These are phyloP conservation scores for Perdita meconis DNA, from an alignment of 2,888 invertebrate species.

Conservation along the genomic window DNA sequence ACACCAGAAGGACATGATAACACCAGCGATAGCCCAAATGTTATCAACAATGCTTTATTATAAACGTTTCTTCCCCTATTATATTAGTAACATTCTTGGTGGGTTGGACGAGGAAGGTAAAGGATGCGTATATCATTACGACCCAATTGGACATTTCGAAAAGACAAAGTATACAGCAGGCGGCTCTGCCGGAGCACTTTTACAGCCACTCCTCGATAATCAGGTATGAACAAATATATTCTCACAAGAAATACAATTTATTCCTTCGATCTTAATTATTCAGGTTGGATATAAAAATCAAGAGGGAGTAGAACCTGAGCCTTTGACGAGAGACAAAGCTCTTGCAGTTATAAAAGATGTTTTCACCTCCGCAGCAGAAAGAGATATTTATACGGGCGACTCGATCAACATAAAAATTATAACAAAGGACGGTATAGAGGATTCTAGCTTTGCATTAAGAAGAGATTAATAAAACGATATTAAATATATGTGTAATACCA, in stretches of 20 bases:
- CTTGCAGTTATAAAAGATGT: slow-evolving; percentile 95
- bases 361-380: slow-evolving; percentile 98
- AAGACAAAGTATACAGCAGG: slow-evolving; percentile 93
- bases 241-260: not conserved
- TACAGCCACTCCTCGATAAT: slow-evolving; percentile 98
- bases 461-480: slow-evolving; percentile 89
- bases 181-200: slow-evolving; percentile 94
- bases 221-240: slow-evolving; percentile 86
- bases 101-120: slow-evolving; percentile 97
- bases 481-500: slow-evolving; percentile 35
- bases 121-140: slow-evolving; percentile 98
- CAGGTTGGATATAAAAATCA: slow-evolving; percentile 95
- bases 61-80: slow-evolving; percentile 99
- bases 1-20: slow-evolving; percentile 96
- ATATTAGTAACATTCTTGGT: slow-evolving; percentile 96
- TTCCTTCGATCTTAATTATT: slow-evolving; percentile 58
- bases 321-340: slow-evolving; percentile 92
- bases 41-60: slow-evolving; percentile 97
- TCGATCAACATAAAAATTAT: slow-evolving; percentile 93
- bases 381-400: slow-evolving; percentile 99
- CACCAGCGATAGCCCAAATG: slow-evolving; percentile 97
- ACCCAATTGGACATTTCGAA: slow-evolving; percentile 98
- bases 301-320: slow-evolving; percentile 86
- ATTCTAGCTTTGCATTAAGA: slow-evolving; percentile 90
- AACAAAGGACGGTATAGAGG: slow-evolving; percentile 93